These are phyloP conservation scores for Drosophila picticornis DNA, from an alignment of 2,888 invertebrate genomes.

Conservation along the genomic window DNA sequence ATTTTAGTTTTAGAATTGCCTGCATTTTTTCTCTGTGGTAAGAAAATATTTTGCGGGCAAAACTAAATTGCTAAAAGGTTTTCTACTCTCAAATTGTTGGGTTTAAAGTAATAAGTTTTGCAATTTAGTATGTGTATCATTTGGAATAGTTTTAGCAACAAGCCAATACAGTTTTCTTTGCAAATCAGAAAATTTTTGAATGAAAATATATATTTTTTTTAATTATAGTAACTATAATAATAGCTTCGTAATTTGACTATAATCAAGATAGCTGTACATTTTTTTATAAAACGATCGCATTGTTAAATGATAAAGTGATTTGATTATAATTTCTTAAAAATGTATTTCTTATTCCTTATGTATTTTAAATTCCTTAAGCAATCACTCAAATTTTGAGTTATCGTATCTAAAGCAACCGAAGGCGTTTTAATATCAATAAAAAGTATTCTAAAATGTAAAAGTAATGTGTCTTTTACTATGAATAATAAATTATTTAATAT, in stretches of 20 bases:
- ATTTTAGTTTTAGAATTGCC: conserved; percentile 27
- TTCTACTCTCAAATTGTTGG: conserved; percentile 1
- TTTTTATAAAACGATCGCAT: not conserved
- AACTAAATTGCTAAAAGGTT: conserved; percentile 36
- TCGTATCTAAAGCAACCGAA: not conserved
- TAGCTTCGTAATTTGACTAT: not conserved
- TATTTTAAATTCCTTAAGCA: not conserved
- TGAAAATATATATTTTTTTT: no score
- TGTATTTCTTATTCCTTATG: not conserved
- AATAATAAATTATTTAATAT: not conserved
- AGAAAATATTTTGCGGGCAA: conserved; percentile 26
- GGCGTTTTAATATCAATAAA: not conserved
- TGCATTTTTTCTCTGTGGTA: conserved; percentile 21
- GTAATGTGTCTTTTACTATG: not conserved
- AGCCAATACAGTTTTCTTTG: not conserved
- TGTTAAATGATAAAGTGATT: not conserved
- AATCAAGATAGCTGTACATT: not conserved
- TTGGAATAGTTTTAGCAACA: not conserved
- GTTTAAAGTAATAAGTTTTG: not conserved
- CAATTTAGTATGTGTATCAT: not conserved
- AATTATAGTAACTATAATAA: not conserved
- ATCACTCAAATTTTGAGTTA: not conserved
- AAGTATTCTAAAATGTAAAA: not conserved
- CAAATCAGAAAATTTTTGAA: not conserved
- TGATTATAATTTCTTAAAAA: not conserved